Evolutionary conservation across 2,113 vertebrate genomes (phyloP).

Genomic region (Collichthys lucidus): DNA sequence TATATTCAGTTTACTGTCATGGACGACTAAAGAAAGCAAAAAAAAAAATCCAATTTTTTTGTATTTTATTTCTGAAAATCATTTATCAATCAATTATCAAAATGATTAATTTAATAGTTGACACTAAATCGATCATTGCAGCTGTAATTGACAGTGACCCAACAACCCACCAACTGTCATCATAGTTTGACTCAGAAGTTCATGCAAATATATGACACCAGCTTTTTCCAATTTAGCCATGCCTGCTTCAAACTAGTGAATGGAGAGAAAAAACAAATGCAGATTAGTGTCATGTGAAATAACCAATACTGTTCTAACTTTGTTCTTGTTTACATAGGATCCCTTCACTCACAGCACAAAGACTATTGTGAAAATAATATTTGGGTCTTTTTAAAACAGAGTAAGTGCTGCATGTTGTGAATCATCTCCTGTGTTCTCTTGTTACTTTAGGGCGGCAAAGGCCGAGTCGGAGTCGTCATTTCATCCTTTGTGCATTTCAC

Average conservation of each 20-base stretch:
- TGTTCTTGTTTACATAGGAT: conserved; percentile 1
- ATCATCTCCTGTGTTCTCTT: conserved; percentile 30
- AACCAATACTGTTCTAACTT: neutral
- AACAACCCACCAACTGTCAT: neutral
- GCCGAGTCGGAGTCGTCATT: conserved; percentile 94
- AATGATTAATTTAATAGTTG: no score
- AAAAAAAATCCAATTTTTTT: no score
- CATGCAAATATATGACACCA: neutral
- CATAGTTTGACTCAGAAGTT: neutral
- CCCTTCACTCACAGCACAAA: neutral
- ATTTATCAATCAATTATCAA: no score
- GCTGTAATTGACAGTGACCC: neutral
- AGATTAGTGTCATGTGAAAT: neutral
- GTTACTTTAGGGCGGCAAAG: conserved; percentile 90
- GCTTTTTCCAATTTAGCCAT: neutral
- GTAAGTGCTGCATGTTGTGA: conserved; percentile 15
- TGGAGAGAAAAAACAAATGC: neutral
- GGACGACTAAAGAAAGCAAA: no score
- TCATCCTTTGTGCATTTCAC: conserved; percentile 97
- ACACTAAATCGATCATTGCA: no score
- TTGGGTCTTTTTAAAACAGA: neutral
- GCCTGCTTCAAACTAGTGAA: neutral
- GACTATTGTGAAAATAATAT: neutral
- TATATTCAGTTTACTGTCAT: no score
- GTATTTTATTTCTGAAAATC: no score